These are phyloP conservation scores for Xiphophorus hellerii DNA, from an alignment of 2,113 vertebrate genomes.

Conservation along the genomic window DNA sequence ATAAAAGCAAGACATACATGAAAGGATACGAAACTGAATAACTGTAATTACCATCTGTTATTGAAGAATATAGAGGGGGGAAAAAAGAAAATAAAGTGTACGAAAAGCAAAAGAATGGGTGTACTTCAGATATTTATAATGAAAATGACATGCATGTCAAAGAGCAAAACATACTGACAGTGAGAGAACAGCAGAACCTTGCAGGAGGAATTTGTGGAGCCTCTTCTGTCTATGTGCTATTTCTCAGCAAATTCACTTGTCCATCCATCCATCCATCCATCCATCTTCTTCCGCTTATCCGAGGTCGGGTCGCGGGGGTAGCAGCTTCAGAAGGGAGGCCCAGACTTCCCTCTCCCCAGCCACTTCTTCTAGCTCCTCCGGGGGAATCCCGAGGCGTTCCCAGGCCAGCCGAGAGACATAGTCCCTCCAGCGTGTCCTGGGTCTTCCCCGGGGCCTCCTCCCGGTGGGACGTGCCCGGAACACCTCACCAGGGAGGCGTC, in stretches of 20 bases:
- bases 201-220: slow-evolving; percentile 42
- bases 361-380: too few relatives aligned
- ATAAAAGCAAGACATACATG: slow-evolving; percentile 33
- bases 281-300: too few relatives aligned
- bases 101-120: background rate
- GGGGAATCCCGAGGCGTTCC: too few relatives aligned
- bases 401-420: too few relatives aligned
- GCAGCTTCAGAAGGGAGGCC: too few relatives aligned
- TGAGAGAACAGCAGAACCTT: slow-evolving; percentile 71
- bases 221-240: slow-evolving; percentile 45
- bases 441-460: too few relatives aligned
- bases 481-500: too few relatives aligned
- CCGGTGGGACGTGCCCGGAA: too few relatives aligned
- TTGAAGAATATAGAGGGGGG: slow-evolving; percentile 34
- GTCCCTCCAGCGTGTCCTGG: too few relatives aligned
- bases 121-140: slow-evolving; percentile 78
- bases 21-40: slow-evolving; percentile 22
- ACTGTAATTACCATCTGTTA: slow-evolving; percentile 51
- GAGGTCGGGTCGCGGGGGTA: too few relatives aligned
- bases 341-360: too few relatives aligned
- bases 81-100: background rate
- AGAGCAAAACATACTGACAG: slow-evolving; percentile 77
- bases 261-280: too few relatives aligned
- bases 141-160: slow-evolving; percentile 80
- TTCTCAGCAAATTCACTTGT: slow-evolving; percentile 50